Evolutionary conservation across 2,113 vertebrate genomes (phyloP).

Genomic region (Morphnarchus princeps): DNA sequence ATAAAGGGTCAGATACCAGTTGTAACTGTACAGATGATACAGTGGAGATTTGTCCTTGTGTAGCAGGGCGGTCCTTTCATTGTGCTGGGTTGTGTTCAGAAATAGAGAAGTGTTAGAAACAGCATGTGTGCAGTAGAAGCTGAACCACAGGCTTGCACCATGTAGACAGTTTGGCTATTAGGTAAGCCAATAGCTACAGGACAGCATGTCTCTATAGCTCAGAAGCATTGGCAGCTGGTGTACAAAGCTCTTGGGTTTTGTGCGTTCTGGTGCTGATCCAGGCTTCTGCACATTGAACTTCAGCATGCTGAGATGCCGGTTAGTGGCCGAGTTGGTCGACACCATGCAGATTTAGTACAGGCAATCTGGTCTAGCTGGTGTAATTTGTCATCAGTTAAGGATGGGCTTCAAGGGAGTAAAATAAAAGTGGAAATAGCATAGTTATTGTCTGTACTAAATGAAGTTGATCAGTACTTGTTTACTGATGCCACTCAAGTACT

Average conservation of each 20-base stretch:
- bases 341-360: background rate
- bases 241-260: background rate
- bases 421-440: background rate
- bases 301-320: background rate
- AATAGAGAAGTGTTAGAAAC: background rate
- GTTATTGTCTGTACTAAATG: background rate
- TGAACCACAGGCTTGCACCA: accelerated
- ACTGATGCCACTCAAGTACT: background rate
- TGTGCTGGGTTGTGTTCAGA: background rate
- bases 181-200: background rate
- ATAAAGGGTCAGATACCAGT: background rate
- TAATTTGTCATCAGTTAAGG: background rate
- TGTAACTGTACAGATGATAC: background rate
- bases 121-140: background rate
- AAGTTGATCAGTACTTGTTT: background rate
- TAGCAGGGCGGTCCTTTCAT: background rate
- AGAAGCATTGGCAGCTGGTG: background rate
- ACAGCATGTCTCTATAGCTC: background rate
- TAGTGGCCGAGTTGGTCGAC: background rate
- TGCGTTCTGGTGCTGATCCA: background rate
- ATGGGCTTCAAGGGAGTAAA: background rate
- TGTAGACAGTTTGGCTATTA: background rate
- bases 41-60: background rate
- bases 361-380: background rate
- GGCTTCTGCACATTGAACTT: background rate